Base-by-base conservation (phyloP, 2,113 vertebrate species). In the Nothobranchius kuhntae region DNA sequence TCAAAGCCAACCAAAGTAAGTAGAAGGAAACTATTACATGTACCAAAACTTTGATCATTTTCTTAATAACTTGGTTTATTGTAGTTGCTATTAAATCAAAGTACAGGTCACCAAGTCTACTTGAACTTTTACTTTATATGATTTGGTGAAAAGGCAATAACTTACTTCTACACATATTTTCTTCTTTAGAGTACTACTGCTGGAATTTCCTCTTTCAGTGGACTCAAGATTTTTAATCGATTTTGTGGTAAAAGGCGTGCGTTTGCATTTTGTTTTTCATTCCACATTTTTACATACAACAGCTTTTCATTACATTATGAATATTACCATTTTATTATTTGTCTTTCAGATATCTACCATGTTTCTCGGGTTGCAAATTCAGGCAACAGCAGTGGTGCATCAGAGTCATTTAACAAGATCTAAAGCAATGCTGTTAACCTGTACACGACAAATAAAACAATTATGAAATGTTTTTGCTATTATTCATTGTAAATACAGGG, bases 341-440 rank as follows among this genome's bases (percentile, higher is more conserved):
- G 4, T 70, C 53, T 80, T 76, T 54, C 65, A 90, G 88, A 87
- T 67, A 3, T 83, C 9, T 89, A 90, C 44, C 64, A 40, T 13
- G 42, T 88, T 42, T 85, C 44, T 1, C 54, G 17, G 7, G 8
- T 15, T 38, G 36, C 13, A n/a, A 40, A 9, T 14, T n/a, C 2
- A 9, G 11, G 13, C 54, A 38, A 15, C 35, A 40, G 6, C 35
- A 56, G 7, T 35, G 15, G 54, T 13, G 9, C 54, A 15, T 56
- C 54, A 13, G 13, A 38, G 35, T 56, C 54, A 17, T 38, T n/a
- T 38, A 15, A 38, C 54, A 56, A 9, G 15, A 40, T 56, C 14
- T 56, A 17, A 55, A 36, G 36, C 30, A 30, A 30, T 30, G 4
- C 30, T 30, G 2, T 4, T 11, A 45, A 13, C 10, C 38, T 40